A percentile compares a stretch with the other conserved stretches of the same genome.
Conservation (phyloP, 2,888 invertebrate genomes). For the Mythimna ferrago region DNA sequence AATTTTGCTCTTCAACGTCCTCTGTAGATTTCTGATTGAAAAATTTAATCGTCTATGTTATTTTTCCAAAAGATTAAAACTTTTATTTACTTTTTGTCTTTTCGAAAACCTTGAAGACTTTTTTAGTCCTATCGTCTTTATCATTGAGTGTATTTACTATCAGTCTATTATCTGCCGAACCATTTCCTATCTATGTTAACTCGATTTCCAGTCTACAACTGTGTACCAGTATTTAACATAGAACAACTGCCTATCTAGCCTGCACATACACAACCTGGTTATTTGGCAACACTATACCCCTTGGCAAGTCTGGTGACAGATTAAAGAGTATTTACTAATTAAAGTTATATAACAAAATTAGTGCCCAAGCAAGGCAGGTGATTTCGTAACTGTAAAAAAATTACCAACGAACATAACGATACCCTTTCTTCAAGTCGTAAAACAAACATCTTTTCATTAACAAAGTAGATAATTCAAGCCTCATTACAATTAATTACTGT, state of each 20-base stretch:
- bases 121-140: background rate
- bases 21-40: background rate
- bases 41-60: background rate
- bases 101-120: background rate
- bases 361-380: conserved; percentile 12
- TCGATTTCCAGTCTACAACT: too few species aligned
- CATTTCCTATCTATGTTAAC: too few species aligned
- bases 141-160: background rate
- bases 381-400: conserved; percentile 12
- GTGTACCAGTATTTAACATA: too few species aligned
- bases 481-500: conserved; percentile 53
- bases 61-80: background rate
- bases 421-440: conserved; percentile 4
- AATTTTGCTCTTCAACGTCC: background rate
- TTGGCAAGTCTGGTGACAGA: too few species aligned
- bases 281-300: too few species aligned
- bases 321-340: too few species aligned
- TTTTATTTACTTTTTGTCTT: background rate
- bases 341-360: too few species aligned
- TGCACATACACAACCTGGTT: too few species aligned
- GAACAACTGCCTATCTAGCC: too few species aligned
- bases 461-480: conserved; percentile 40
- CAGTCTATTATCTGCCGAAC: too few species aligned
- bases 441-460: conserved; percentile 41
- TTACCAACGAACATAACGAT: background rate